Conservation (phyloP, 2,113 vertebrate species). For the Clupea harengus region DNA sequence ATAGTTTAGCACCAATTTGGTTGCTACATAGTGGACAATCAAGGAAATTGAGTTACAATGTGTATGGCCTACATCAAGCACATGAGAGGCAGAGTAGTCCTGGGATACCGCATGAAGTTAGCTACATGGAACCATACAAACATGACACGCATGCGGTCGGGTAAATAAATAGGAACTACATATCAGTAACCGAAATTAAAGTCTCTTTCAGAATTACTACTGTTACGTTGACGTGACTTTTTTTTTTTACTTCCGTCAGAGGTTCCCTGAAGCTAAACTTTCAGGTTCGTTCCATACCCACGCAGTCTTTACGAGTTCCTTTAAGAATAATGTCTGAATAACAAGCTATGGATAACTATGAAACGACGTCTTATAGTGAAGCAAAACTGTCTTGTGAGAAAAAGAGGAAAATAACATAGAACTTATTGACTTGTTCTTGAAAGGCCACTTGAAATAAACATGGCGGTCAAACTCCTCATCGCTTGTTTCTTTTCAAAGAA, state of each 20-base stretch:
- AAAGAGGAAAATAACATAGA: slow-evolving; percentile 61
- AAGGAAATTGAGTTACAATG: neutral
- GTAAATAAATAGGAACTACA: neutral
- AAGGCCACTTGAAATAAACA: slow-evolving; percentile 68
- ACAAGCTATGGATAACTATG: neutral
- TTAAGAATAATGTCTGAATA: neutral
- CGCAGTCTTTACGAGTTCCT: neutral
- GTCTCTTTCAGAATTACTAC: neutral
- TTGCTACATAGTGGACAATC: neutral
- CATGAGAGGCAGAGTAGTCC: neutral
- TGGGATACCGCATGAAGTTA: neutral
- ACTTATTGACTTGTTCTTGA: slow-evolving; percentile 61
- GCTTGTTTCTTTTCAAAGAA: neutral
- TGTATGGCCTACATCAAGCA: neutral
- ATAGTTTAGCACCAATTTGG: neutral
- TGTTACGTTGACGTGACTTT: neutral
- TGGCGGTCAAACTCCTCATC: slow-evolving; percentile 54
- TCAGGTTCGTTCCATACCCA: neutral
- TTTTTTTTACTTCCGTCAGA: neutral
- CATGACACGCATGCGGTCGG: neutral
- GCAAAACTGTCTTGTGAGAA: neutral
- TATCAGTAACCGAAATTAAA: neutral
- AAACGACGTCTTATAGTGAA: neutral
- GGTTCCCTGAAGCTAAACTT: neutral
- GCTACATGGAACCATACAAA: neutral